Evolutionary conservation across 2,113 vertebrate genomes (phyloP), one percentile per base, ranked within the genome.

Genomic region (Gopherus evgoodei): DNA sequence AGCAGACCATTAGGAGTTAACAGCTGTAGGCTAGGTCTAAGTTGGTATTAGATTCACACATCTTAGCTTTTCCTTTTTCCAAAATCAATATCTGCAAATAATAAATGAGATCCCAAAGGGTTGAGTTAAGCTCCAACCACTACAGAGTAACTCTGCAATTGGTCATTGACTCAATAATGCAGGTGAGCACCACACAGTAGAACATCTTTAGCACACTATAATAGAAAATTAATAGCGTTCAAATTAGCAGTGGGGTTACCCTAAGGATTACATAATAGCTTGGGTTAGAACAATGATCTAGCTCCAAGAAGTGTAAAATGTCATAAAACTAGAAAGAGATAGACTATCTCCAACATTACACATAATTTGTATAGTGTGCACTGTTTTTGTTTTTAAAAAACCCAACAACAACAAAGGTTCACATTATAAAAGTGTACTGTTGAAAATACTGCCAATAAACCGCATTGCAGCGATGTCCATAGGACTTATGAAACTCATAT

Each of bases 11-110:
- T 98, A 98, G 97, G 98, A 98, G 98, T 99, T 99, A 99, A 99
- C 96, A 96, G 97, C 98, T 98, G 97, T 98, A 98, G 97, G 98
- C 98, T 98, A 98, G 97, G 95, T 98, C 97, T 98, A 98, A 99
- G 98, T 98, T 98, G 98, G 99, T 98, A 98, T 97, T 97, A 98
- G 96, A 98, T 97, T 97, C 96, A 98, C 98, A 98, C 97, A 98
- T 98, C 98, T 98, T 98, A 98, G 98, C 98, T 98, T 98, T 98
- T 98, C 97, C 97, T 98, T 98, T 98, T 98, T 97, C 98, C 96
- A 98, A 99, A 99, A 99, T 99, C 99, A 99, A 99, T 99, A 99
- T 98, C 99, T 99, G 98, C 99, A 99, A 99, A 99, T 99, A 99
- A 99, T 99, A 99, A 99, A 99, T 99, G 98, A 99, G 98, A 98